phyloP scores from a whole-genome alignment of 2,113 vertebrate species.

The Lophochroa leadbeateri region DNA sequence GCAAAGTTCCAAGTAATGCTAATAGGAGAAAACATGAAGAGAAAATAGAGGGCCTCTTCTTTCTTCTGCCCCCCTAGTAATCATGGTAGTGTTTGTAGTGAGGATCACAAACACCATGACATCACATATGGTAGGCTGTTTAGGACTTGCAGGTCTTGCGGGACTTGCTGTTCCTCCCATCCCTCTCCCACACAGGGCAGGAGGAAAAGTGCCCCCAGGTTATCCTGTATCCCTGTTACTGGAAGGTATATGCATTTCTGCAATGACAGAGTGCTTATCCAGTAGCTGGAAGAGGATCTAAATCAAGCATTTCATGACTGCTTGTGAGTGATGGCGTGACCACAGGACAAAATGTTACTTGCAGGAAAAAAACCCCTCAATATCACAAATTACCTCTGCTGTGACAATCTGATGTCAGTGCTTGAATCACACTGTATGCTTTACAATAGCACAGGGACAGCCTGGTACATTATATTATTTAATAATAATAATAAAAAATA shows the following conservation, averaged over 20 bases:
- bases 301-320: not conserved
- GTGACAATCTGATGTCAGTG: not conserved
- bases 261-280: not conserved
- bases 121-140: not conserved
- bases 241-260: not conserved
- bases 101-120: not conserved
- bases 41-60: not conserved
- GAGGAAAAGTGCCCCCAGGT: not conserved
- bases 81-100: not conserved
- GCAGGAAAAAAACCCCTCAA: not conserved
- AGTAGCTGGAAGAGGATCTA: not conserved
- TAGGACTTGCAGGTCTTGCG: not conserved
- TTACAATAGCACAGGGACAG: not conserved
- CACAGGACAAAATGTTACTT: not conserved
- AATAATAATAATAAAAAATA: not conserved
- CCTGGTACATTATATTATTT: not conserved
- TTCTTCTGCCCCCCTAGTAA: not conserved
- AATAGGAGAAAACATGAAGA: not conserved
- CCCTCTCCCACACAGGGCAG: not conserved
- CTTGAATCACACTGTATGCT: not conserved
- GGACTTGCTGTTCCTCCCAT: not conserved
- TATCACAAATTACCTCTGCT: constrained; percentile 17
- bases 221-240: not conserved
- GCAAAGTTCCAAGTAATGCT: not conserved
- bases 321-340: not conserved